Evolutionary conservation across 2,888 invertebrate species (phyloP).

Genomic region (Anagyrus pseudococci): DNA sequence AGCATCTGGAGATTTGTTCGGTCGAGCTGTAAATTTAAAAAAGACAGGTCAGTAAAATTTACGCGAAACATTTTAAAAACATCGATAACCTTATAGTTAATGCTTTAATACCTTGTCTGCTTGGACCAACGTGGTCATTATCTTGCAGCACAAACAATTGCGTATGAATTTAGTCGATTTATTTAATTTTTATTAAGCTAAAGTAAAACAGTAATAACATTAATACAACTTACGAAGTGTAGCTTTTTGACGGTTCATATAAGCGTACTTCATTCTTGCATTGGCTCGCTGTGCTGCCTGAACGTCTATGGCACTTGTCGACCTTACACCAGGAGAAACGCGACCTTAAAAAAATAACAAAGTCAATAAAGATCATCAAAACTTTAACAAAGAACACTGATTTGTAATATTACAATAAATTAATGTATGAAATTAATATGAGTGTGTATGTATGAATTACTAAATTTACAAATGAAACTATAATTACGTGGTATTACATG

Average conservation of each 20-base stretch:
- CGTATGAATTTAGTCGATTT: conserved; percentile 17
- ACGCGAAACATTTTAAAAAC: not conserved
- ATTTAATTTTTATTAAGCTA: not conserved
- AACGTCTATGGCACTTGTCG: conserved; percentile 92
- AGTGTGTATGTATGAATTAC: conserved; percentile 27
- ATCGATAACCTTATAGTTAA: conserved; percentile 8
- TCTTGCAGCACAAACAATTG: conserved; percentile 44
- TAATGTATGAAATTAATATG: conserved; percentile 31
- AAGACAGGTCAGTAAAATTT: not conserved
- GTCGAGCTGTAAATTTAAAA: conserved; percentile 64
- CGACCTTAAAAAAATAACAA: conserved; percentile 44
- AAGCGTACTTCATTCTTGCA: conserved; percentile 82
- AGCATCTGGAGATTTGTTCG: conserved; percentile 68
- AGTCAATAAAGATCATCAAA: too few relatives aligned
- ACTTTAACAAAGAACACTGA: too few relatives aligned
- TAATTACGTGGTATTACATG: conserved; percentile 11
- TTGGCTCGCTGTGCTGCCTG: conserved; percentile 89
- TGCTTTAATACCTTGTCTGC: conserved; percentile 46
- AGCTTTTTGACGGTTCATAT: conserved; percentile 79
- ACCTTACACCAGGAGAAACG: conserved; percentile 65
- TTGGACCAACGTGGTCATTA: conserved; percentile 47
- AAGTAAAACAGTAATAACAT: not conserved
- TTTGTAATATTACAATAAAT: too few relatives aligned
- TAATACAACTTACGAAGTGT: conserved; percentile 73
- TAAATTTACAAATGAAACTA: conserved; percentile 14